Base-by-base conservation (phyloP, 2,113 vertebrate species). In the Cygnus atratus region DNA sequence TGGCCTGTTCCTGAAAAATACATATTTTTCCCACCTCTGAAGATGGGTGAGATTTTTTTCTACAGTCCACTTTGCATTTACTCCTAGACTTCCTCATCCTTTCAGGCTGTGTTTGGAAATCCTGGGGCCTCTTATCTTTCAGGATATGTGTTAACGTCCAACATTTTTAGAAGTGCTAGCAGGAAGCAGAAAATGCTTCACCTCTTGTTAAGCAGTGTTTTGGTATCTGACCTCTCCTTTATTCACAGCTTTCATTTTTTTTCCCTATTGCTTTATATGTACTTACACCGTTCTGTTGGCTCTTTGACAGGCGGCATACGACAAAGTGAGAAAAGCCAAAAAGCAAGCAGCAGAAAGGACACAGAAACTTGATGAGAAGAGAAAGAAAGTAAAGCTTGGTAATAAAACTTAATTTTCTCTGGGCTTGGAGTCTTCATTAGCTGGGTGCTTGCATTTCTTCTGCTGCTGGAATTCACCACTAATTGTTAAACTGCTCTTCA, bases 321-420 rank as follows among this genome's bases (percentile, higher is more conserved):
- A 99, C 97, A 98, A 97, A 82, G 98, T 99, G 77, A 97, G 98
- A 39, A 98, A 97, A 95, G 99, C 99, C 4, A 99, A 98, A 98
- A 99, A 98, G 93, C 98, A 99, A 92, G 99, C 99, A 8, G 99
- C 98, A 88, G 99, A 99, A 93, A 98, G 99, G 96, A 99, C 98
- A 72, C 97, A 97, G 39, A 99, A 98, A 75, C 98, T 99, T 20
- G 99, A 99, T 76, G 99, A 98, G 83, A 99, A 98, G 91, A 98
- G 99, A 67, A 99, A 99, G 96, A 99, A 99, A 97, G 98, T 99
- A 33, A 99, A 99, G 87, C 98, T 99, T n/a, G 99, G 99, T 99
- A 95, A 98, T 97, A 7, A 77, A n/a, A 26, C n/a, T 74, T 78
- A 3, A 0, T 9, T 0, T 44, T 57, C 28, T 54, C 35, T 26